phyloP scores from a whole-genome alignment of 2,888 invertebrate species.

The Drosophila birchii region DNA sequence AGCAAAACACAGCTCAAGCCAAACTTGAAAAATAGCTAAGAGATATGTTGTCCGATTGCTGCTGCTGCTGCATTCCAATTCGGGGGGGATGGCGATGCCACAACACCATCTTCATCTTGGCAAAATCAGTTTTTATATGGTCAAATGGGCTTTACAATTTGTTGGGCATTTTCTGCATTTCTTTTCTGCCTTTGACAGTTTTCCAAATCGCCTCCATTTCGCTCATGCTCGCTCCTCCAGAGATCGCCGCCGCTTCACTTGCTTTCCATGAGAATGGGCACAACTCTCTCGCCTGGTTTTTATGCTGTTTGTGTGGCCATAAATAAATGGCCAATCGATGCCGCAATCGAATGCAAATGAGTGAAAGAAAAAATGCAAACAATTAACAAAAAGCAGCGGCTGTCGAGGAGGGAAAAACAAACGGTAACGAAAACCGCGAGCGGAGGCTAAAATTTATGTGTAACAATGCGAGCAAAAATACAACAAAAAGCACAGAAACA shows the following conservation, averaged over 20 bases:
- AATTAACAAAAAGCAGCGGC: slow-evolving; percentile 51
- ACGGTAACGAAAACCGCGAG: slow-evolving; percentile 42
- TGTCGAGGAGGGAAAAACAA: slow-evolving; percentile 35
- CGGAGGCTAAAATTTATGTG: slow-evolving; percentile 65
- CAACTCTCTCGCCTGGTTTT: slow-evolving; percentile 32
- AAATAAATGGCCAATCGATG: slow-evolving; percentile 73
- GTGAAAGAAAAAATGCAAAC: slow-evolving; percentile 69
- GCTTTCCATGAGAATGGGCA: slow-evolving; percentile 62
- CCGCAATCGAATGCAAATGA: slow-evolving; percentile 74
- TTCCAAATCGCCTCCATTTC: slow-evolving; percentile 48
- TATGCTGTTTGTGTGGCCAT: slow-evolving; percentile 43
- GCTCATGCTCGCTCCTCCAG: slow-evolving; percentile 17
- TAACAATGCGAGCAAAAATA: slow-evolving; percentile 58
- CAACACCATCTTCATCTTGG: slow-evolving; percentile 31
- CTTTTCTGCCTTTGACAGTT: slow-evolving; percentile 29
- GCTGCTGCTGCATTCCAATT: slow-evolving; percentile 48
- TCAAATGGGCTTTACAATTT: slow-evolving; percentile 64
- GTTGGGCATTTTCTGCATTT: slow-evolving; percentile 49
- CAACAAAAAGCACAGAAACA: slow-evolving; percentile 38
- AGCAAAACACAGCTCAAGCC: slow-evolving; percentile 43
- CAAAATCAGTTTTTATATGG: slow-evolving; percentile 55
- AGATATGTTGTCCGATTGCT: slow-evolving; percentile 44
- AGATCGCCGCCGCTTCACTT: slow-evolving; percentile 23
- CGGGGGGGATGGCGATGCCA: slow-evolving; percentile 9
- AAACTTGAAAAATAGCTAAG: slow-evolving; percentile 62